Conservation (phyloP, 1,140 invertebrate species). For the Lineus longissimus region DNA sequence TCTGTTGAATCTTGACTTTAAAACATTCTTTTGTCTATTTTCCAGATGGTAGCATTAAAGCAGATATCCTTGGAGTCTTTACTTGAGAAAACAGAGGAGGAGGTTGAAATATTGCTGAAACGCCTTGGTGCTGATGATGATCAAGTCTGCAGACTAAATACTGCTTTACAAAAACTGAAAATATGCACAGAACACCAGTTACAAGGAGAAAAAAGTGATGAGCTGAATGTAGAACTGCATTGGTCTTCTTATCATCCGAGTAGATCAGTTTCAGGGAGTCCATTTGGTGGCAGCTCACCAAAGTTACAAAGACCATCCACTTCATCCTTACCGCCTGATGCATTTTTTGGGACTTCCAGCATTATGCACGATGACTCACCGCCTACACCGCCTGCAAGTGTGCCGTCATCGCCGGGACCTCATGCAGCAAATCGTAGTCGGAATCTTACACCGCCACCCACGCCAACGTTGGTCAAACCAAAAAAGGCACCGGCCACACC, state of each 20-base stretch:
- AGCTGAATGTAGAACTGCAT: slow-evolving; percentile 68
- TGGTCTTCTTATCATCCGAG: slow-evolving; percentile 62
- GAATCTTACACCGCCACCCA: slow-evolving; percentile 60
- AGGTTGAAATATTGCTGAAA: slow-evolving; percentile 69
- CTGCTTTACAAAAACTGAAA: slow-evolving; percentile 79
- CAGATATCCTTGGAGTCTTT: slow-evolving; percentile 65
- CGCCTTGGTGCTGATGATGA: slow-evolving; percentile 67
- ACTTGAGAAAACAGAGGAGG: slow-evolving; percentile 77
- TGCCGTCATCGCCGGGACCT: slow-evolving; percentile 30
- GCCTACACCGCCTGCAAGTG: slow-evolving; percentile 44
- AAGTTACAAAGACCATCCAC: slow-evolving; percentile 45
- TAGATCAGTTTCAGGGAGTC: slow-evolving; percentile 8
- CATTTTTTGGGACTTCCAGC: slow-evolving; percentile 13
- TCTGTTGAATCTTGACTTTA: too few relatives aligned
- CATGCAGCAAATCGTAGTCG: slow-evolving; percentile 19
- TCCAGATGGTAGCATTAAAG: slow-evolving; percentile 41
- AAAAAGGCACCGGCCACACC: slow-evolving; percentile 67
- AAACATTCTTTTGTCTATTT: slow-evolving; percentile 12
- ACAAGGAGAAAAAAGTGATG: slow-evolving; percentile 55
- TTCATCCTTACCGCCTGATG: slow-evolving; percentile 39
- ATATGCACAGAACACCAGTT: slow-evolving; percentile 72
- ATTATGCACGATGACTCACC: slow-evolving; percentile 19
- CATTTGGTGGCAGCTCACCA: slow-evolving; percentile 33
- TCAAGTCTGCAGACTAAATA: slow-evolving; percentile 72
- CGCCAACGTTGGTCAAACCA: slow-evolving; percentile 55